Evolutionary conservation across 2,888 invertebrate genomes (phyloP).

Genomic region (Caenorhabditis sulstoni): DNA sequence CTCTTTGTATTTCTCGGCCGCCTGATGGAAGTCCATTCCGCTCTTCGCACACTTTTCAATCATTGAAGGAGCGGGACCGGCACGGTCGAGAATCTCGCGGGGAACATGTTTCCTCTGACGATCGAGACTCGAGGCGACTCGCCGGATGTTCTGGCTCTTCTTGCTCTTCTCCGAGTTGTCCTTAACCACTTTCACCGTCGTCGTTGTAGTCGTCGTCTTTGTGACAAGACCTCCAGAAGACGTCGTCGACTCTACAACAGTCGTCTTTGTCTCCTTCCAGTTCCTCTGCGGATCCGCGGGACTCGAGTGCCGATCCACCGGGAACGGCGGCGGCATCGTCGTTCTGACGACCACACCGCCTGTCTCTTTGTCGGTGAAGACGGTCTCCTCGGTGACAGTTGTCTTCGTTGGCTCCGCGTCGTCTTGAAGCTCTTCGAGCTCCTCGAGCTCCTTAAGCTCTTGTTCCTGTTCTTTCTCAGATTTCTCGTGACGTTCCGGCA

Average conservation of each 20-base stretch:
- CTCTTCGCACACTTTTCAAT: conserved; percentile 63
- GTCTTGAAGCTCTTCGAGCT: conserved; percentile 2
- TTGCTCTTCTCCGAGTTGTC: conserved; percentile 55
- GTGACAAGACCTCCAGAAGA: conserved; percentile 17
- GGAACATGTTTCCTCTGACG: conserved; percentile 58
- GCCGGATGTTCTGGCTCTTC: conserved; percentile 41
- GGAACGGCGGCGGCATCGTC: conserved; percentile 27
- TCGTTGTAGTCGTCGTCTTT: conserved; percentile 50
- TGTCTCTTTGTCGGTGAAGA: conserved; percentile 68
- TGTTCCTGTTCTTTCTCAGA: conserved; percentile 32
- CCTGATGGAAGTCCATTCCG: conserved; percentile 69
- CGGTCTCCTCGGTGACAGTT: conserved; percentile 26
- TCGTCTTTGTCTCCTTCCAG: conserved; percentile 50
- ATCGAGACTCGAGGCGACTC: conserved; percentile 41
- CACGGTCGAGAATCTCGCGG: conserved; percentile 58
- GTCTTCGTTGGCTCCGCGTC: conserved; percentile 12
- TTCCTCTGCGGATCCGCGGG: conserved; percentile 53
- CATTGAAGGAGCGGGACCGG: conserved; percentile 64
- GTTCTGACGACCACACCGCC: conserved; percentile 45
- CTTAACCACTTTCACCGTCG: conserved; percentile 45
- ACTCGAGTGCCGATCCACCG: conserved; percentile 41
- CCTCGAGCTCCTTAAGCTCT: conserved; percentile 12
- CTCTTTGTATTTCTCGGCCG: conserved; percentile 71
- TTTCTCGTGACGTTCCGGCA: conserved; percentile 15
- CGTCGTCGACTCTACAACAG: conserved; percentile 30